Base-by-base conservation (phyloP, 2,113 vertebrate species). In the Danio rerio region DNA sequence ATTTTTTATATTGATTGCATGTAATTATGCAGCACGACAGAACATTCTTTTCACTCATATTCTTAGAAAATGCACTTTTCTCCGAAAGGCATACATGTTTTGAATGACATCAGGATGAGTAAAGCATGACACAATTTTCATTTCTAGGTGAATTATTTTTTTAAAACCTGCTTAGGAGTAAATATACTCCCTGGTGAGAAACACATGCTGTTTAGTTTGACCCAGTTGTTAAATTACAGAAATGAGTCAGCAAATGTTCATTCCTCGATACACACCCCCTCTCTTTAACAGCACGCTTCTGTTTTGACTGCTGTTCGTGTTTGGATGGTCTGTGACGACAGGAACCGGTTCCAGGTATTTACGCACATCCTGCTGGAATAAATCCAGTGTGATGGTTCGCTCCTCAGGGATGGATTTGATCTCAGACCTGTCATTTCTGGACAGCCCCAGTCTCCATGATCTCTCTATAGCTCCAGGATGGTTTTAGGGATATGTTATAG, bases 281-380 rank as follows among this genome's bases (percentile, higher is more conserved):
- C n/a, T n/a, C 70, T 52, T 71, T 45, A 68, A 20, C 45, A 53
- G 75, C 45, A 53, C 9, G 55, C 21, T 55, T 50, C 50, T 82
- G 79, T 80, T 77, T 65, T 70, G 72, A 72, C 58, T 16, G 69
- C 78, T 59, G 66, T 66, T 82, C 59, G 16, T 71, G 15, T 79
- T 74, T 56, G 80, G 83, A 76, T 70, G 50, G 83, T 70, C 66
- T 82, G 73, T 65, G 79, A 71, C 77, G 69, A 81, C 83, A 84
- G 85, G 85, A 82, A 79, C 74, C 71, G 83, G 74, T 88, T 89
- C 81, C 85, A 89, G 82, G 83, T 88, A 85, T 85, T 86, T 87
- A 86, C 71, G 71, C 73, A 70, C 58, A 81, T 81, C 11, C 69
- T 86, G 83, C 79, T 78, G 70, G 80, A 72, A 83, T 83, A 84